These are phyloP conservation scores for Hoplodrina blanda DNA, from an alignment of 2,888 invertebrate species.

Conservation along the genomic window DNA sequence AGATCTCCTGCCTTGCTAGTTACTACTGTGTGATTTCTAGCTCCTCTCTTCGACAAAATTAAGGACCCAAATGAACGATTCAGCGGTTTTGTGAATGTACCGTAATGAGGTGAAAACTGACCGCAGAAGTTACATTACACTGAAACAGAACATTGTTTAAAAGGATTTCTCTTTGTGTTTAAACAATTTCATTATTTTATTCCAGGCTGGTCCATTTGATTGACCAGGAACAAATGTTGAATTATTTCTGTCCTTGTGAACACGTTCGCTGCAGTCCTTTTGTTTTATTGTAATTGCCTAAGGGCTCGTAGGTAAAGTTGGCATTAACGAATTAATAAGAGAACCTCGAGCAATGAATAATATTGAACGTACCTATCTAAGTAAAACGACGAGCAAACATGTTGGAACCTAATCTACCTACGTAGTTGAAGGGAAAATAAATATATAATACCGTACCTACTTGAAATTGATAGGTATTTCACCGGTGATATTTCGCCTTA, in stretches of 20 bases:
- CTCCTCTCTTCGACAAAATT: slow-evolving; percentile 37
- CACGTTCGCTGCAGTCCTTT: not conserved
- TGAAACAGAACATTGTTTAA: slow-evolving; percentile 14
- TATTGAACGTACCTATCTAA: not conserved
- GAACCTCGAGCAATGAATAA: not conserved
- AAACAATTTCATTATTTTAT: slow-evolving; percentile 1
- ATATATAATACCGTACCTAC: not conserved
- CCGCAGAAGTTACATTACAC: slow-evolving; percentile 20
- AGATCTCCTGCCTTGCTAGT: slow-evolving; percentile 55
- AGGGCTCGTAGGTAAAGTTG: slow-evolving; percentile 5
- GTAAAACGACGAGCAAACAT: slow-evolving; percentile 10
- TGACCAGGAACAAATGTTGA: not conserved
- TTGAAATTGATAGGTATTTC: slow-evolving; percentile 15
- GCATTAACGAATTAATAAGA: slow-evolving; percentile 25
- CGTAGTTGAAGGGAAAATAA: slow-evolving; percentile 1
- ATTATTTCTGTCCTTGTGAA: not conserved
- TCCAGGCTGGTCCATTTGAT: not conserved
- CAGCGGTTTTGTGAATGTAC: slow-evolving; percentile 49
- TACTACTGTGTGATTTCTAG: slow-evolving; percentile 48
- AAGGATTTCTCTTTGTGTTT: slow-evolving; percentile 4
- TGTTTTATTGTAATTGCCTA: slow-evolving; percentile 15
- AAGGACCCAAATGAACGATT: slow-evolving; percentile 38
- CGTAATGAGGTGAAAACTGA: slow-evolving; percentile 47
- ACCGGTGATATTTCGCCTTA: slow-evolving; percentile 1
- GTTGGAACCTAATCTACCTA: not conserved